Base-by-base conservation (phyloP, 2,888 invertebrate species). In the Lasioglossum villosulum region DNA sequence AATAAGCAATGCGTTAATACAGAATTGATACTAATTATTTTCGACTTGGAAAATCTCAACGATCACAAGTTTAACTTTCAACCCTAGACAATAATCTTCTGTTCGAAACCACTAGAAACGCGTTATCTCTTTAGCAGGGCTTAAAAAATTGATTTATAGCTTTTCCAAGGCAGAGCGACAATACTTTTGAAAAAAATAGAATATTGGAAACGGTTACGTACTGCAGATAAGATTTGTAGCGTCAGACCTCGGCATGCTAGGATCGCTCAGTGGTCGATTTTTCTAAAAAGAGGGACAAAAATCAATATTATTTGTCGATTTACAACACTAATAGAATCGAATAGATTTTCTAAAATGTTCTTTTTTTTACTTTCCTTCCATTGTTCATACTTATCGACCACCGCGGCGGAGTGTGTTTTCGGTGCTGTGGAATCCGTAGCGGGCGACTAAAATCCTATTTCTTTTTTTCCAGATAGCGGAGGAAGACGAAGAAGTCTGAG, bases 401-500 rank as follows among this genome's bases (percentile, higher is more conserved):
- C 23, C 3, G 23, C n/a, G 30, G 63, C 63, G 2, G 63, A 4
- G 63, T 63, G 5, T 30, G 14, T 30, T 63, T 2, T 16, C n/a
- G 16, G 63, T 63, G 16, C 30, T 6, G 63, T 30, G 30, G 16
- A 30, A 63, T 16, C 16, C 30, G 30, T 30, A 30, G 6, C 16
- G 30, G 14, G 19, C 19, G n/a, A 48, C n/a, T 12, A 19, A 71
- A 56, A 71, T 56, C 27, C 4, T 16, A 4, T 34, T 66, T 66
- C n/a, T 66, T 45, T n/a, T 42, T 63, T 82, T 82, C 12, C 52
- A 82, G 82, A 34, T 16, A 27, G 19, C 16, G 27, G 71, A 71
- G n/a, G 70, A 42, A 39, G 56, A 56, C 34, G 68, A 37, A 34
- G 68, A 37, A 10, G 37, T 68, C 37, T 68, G 23, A 34, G 19